Percentiles rank a stretch among this genome's conserved stretches.
Evolutionary conservation across 2,113 vertebrate genomes (phyloP).

Genomic region (Pelvicachromis taeniatus): DNA sequence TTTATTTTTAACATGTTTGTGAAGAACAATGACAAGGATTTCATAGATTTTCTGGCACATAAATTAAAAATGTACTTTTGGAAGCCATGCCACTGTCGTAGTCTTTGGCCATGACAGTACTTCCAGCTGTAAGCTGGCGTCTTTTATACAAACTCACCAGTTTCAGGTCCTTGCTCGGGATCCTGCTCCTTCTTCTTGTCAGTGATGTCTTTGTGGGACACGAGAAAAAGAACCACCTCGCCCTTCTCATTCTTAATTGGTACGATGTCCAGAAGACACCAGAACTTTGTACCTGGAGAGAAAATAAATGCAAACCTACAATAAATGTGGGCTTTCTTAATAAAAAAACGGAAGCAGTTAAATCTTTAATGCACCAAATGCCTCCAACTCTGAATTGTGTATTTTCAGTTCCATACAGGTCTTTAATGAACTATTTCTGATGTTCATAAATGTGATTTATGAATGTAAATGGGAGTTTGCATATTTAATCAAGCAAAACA

Average conservation of each 20-base stretch:
- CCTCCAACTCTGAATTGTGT: background rate
- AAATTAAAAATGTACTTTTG: background rate
- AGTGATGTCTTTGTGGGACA: constrained; percentile 90
- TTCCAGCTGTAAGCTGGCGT: background rate
- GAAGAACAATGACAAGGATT: background rate
- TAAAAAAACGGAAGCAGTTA: background rate
- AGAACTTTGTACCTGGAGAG: constrained; percentile 81
- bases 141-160: constrained; percentile 62
- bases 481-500: background rate
- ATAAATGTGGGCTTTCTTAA: background rate
- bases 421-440: background rate
- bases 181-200: constrained; percentile 82
- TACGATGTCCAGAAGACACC: constrained; percentile 90
- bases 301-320: background rate
- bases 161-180: constrained; percentile 76
- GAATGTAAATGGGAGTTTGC: background rate
- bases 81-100: background rate
- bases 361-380: background rate
- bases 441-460: background rate
- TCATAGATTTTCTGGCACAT: background rate
- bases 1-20: background rate
- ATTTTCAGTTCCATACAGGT: background rate
- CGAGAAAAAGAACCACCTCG: constrained; percentile 87
- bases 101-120: background rate
- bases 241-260: constrained; percentile 92